A percentile compares a stretch with the other conserved stretches of the same genome.
Evolutionary conservation across 2,888 invertebrate genomes (phyloP).

Genomic region (Pinctada fucata): DNA sequence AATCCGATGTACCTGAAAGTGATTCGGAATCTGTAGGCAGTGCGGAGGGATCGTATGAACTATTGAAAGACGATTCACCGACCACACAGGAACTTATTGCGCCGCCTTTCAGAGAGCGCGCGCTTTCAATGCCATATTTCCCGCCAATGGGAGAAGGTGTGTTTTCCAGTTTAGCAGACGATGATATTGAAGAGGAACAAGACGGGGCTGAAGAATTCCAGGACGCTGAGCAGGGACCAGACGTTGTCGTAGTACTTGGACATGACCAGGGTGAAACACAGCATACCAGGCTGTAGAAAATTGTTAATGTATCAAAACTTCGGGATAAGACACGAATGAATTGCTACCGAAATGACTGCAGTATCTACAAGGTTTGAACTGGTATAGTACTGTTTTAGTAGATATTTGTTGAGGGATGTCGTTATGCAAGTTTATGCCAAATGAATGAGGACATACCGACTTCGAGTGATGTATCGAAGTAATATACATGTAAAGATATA

Average conservation of each 20-base stretch:
- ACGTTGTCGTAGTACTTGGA: background rate
- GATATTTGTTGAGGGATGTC: no score
- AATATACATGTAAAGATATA: no score
- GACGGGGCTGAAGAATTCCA: conserved; percentile 8
- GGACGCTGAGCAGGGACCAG: background rate
- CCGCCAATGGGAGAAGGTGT: background rate
- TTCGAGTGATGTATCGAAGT: no score
- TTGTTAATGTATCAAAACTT: background rate
- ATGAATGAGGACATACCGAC: no score
- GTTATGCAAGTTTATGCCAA: no score
- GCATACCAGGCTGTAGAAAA: background rate
- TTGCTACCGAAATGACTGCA: no score
- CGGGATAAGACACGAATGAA: background rate
- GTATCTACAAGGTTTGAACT: no score
- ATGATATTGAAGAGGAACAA: conserved; percentile 10
- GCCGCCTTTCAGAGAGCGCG: conserved; percentile 28
- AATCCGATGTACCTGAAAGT: conserved; percentile 23
- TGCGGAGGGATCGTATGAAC: conserved; percentile 33
- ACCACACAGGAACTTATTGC: conserved; percentile 11
- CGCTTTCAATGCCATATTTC: conserved; percentile 33
- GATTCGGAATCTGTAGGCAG: conserved; percentile 41
- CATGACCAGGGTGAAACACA: background rate
- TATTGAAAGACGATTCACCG: conserved; percentile 28
- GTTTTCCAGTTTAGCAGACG: background rate
- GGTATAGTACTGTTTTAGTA: no score